Base-by-base conservation (phyloP, 2,888 invertebrate genomes). In the Thymelicus acteon region DNA sequence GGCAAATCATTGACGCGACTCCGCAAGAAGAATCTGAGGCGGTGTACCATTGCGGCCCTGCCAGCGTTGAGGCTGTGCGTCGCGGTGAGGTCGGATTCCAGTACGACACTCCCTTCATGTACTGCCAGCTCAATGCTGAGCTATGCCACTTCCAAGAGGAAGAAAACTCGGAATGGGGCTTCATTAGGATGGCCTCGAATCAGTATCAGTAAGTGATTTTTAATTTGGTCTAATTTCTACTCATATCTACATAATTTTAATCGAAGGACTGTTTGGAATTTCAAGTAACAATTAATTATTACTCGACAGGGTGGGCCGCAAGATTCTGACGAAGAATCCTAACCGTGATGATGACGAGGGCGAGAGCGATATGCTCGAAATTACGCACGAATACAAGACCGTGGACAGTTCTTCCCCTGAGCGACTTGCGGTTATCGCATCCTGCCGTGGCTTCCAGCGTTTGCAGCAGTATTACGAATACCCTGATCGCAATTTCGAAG, bases 1-100 rank as follows among this genome's bases (percentile, higher is more conserved):
- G 97, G 97, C 97, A 97, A 88, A 96, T 96, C 19, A 95, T 97
- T 74, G 97, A 97, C 81, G 94, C 97, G 6, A 97, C 97, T 2
- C 97, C 97, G 5, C 97, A 97, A 83, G 96, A 96, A 81, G 94
- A 94, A 79, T 95, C 95, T 19, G 95, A 95, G 74, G 93, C 94
- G 75, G 92, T 95, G 31, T 95, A 94, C 79, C 92, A 94, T 75
- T 95, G 97, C 88, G 94, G 96, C 79, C 95, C 96, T 13, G 95
- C 96, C 48, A 95, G 96, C 58, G 93, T 96, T 15, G 95, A 95
- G 78, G 97, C 97, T 24, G 95, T 97, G 3, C 95, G 95, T 63
- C 94, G 95, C 37, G 97, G 97, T 0, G 96, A 96, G 85, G 95
- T 97, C 24, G 96, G 96, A 67, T 95, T 96, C 82, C 94, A 95